phyloP scores from a whole-genome alignment of 2,113 vertebrate species.

The Gambusia affinis region DNA sequence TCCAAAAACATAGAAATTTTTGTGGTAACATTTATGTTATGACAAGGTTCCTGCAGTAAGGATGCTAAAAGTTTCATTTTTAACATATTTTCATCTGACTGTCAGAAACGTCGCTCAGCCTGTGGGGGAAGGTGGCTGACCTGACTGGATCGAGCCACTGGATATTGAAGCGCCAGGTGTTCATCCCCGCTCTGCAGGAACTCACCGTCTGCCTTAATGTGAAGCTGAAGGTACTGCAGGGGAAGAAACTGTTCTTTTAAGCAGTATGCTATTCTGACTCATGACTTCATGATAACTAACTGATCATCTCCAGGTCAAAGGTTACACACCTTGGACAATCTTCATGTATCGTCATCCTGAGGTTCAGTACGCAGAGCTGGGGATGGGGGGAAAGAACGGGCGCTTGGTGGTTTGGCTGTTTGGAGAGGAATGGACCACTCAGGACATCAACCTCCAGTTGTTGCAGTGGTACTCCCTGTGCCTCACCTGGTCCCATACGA shows the following conservation, averaged over 20 bases:
- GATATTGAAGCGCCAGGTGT: conserved; percentile 52
- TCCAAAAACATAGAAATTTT: neutral
- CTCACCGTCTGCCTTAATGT: conserved; percentile 84
- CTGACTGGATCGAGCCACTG: conserved; percentile 71
- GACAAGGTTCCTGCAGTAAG: neutral
- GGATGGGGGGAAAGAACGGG: conserved; percentile 62
- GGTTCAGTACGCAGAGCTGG: conserved; percentile 67
- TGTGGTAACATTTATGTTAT: neutral
- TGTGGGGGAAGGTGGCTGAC: conserved; percentile 79
- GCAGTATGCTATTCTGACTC: too few relatives aligned
- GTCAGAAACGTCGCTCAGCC: conserved; percentile 35
- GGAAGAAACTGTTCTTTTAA: neutral
- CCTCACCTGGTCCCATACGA: conserved; percentile 76
- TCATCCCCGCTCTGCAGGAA: conserved; percentile 76
- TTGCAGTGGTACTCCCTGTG: conserved; percentile 81
- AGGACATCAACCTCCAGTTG: conserved; percentile 26
- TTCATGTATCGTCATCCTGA: conserved; percentile 81
- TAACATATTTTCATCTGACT: conserved; percentile 8
- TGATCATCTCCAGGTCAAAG: neutral
- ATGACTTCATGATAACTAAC: neutral
- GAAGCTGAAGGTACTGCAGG: conserved; percentile 33
- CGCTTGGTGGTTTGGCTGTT: conserved; percentile 78
- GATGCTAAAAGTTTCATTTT: neutral
- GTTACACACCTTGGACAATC: conserved; percentile 67
- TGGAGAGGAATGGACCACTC: conserved; percentile 67